These are phyloP conservation scores for Ginglymostoma cirratum DNA, from an alignment of 2,113 vertebrate genomes.

Conservation along the genomic window DNA sequence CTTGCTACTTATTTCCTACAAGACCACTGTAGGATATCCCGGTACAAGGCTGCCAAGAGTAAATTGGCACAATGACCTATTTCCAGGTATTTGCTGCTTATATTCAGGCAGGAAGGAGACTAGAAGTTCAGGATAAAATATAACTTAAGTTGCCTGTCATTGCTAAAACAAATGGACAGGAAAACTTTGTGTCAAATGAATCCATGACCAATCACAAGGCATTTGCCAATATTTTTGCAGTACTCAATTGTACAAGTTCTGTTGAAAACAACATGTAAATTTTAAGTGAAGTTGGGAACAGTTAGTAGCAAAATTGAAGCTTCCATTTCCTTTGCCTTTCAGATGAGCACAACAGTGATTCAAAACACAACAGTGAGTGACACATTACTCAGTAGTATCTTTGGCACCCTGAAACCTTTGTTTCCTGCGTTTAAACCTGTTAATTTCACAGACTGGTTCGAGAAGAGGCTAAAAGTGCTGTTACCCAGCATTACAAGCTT, in stretches of 20 bases:
- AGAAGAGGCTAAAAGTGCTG: background rate
- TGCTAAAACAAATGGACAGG: background rate
- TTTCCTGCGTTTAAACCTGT: background rate
- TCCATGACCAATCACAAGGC: background rate
- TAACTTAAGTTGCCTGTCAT: background rate
- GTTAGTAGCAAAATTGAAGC: background rate
- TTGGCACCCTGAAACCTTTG: background rate
- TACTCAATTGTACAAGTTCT: background rate
- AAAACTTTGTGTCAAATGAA: background rate
- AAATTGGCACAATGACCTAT: background rate
- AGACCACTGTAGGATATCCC: background rate
- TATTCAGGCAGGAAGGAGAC: background rate
- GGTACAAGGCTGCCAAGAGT: background rate
- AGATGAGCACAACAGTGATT: background rate
- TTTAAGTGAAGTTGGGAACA: background rate
- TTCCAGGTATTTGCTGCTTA: background rate
- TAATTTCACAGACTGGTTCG: constrained; percentile 3
- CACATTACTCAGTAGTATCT: background rate
- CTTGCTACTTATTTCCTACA: background rate
- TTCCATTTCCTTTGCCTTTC: background rate
- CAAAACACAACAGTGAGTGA: background rate
- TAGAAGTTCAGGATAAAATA: background rate
- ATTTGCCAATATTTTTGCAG: background rate
- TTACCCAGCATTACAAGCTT: background rate
- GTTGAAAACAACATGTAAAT: background rate